Evolutionary conservation across 2,113 vertebrate genomes (phyloP), one percentile per base, ranked within the genome.

Genomic region (Neolamprologus cancellatus): DNA sequence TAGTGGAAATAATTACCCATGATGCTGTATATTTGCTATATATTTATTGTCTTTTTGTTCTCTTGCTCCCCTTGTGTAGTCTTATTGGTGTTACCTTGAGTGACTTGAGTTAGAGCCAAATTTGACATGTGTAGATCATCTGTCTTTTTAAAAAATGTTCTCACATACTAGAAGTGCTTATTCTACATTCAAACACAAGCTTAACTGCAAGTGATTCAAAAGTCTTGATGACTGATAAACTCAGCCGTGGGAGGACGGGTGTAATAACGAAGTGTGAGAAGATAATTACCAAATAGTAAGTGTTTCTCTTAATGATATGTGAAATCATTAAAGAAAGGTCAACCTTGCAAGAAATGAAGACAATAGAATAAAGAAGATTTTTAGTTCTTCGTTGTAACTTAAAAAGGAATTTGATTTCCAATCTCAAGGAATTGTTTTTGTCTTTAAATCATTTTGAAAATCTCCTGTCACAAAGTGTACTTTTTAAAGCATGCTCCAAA

Each of bases 201-300:
- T 32, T 78, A 81, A 87, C 78, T 84, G 53, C 44, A 82, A 85
- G 48, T 79, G 55, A 78, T 71, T 78, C 59, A 84, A 59, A 41
- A 44, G 14, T 74, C 18, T 41, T 82, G 50, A 87, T 69, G 88
- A 76, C 44, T 79, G 59, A 83, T 44, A 71, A 13, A 55, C 18
- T 57, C 53, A 80, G 79, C 48, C 48, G 41, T 55, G 71, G 53
- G 23, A 53, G 54, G 55, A 78, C 6, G 52, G 57, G 55, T 48
- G 69, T 48, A 76, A 30, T 30, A 79, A 81, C 9, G 30, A 84
- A 71, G 79, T 53, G 25, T 12, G 4, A 79, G 57, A 64, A 87
- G 71, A 79, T 91, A 87, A 87, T 92, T 86, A 93, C 88, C 66
- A 84, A 83, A 85, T 53, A 59, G 52, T 87, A 81, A 57, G 80